Evolutionary conservation across 37 sponge, comb jelly and placozoan species (phyloP).

Genomic region (Sycon ciliatum): DNA sequence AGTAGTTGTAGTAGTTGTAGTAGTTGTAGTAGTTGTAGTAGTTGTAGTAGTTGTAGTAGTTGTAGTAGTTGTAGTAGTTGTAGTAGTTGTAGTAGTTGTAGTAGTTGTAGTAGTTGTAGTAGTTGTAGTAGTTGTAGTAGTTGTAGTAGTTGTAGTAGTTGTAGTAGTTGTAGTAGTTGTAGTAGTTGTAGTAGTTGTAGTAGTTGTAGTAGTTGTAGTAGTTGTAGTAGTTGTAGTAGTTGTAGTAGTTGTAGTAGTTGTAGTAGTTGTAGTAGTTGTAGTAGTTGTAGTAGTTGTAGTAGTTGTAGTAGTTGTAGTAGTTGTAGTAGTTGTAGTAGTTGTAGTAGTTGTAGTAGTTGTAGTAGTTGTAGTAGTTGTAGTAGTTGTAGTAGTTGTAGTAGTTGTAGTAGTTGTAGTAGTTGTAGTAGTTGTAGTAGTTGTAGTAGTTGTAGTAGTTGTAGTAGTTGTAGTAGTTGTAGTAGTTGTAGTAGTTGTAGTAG

Average conservation of each 20-base stretch:
- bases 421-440: conserved; percentile 8
- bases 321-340: conserved; percentile 2
- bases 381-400: conserved; percentile 6
- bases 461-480: conserved; percentile 8
- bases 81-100: conserved; percentile 6
- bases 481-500: conserved; percentile 8
- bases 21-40: conserved; percentile 6
- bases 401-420: conserved; percentile 8
- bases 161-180: conserved; percentile 8
- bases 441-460: conserved; percentile 6
- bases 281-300: conserved; percentile 8
- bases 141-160: conserved; percentile 6
- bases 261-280: conserved; percentile 6
- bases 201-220: conserved; percentile 6
- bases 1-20: conserved; percentile 8
- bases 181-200: conserved; percentile 8
- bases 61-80: conserved; percentile 8
- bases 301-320: conserved; percentile 8
- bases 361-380: conserved; percentile 8
- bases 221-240: conserved; percentile 8
- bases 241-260: conserved; percentile 8
- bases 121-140: conserved; percentile 8
- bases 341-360: not conserved
- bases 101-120: conserved; percentile 8
- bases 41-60: conserved; percentile 8